A percentile compares a stretch with the other conserved stretches of the same genome.
Evolutionary conservation across 2,113 vertebrate species (phyloP).

Genomic region (Chaetura pelagica): DNA sequence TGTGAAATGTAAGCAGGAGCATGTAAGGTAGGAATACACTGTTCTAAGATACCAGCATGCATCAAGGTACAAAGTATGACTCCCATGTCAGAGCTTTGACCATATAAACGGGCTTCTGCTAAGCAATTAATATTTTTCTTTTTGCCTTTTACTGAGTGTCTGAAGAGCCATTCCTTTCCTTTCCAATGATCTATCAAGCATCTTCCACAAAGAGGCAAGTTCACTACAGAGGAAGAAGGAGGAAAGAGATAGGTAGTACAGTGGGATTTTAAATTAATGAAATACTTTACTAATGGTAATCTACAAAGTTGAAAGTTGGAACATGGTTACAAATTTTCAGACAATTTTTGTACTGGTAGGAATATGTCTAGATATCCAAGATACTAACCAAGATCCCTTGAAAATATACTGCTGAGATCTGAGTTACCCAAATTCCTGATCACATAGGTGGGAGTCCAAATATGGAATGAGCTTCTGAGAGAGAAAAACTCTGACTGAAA

Average conservation of each 20-base stretch:
- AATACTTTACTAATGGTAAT: neutral
- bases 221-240: neutral
- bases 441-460: neutral
- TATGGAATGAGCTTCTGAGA: neutral
- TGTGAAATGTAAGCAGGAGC: neutral
- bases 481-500: neutral
- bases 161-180: neutral
- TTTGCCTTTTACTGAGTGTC: neutral
- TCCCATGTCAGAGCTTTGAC: neutral
- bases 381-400: neutral
- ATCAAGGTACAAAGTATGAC: neutral
- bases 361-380: neutral
- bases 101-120: neutral
- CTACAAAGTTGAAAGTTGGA: neutral
- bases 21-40: rapidly evolving
- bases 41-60: neutral
- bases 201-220: neutral
- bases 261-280: neutral
- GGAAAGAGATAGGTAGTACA: neutral
- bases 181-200: neutral
- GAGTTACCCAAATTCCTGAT: neutral
- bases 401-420: neutral
- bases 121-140: neutral
- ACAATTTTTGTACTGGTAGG: neutral
- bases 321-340: neutral